phyloP scores from a whole-genome alignment of 1,140 invertebrate genomes.

The Drosophila mayri region DNA sequence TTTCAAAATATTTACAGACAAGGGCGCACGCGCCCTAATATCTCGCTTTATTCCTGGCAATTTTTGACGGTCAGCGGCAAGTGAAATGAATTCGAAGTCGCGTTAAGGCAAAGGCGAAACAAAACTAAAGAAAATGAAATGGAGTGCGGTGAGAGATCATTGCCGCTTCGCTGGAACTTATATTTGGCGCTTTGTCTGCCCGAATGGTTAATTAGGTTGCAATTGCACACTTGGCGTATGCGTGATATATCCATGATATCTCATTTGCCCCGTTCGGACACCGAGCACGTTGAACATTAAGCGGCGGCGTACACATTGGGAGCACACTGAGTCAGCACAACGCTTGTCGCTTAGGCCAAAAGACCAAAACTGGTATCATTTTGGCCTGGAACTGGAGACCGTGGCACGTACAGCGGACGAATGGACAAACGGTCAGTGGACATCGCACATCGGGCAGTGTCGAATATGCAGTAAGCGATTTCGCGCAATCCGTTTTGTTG shows the following conservation, averaged over 20 bases:
- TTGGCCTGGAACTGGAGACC: slow-evolving; percentile 55
- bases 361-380: slow-evolving; percentile 55
- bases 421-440: slow-evolving; percentile 12
- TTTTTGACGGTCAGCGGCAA: slow-evolving; percentile 34
- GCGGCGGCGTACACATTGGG: slow-evolving; percentile 17
- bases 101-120: slow-evolving; percentile 12
- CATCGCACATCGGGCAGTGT: slow-evolving; percentile 5
- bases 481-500: slow-evolving; percentile 42
- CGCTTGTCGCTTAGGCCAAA: slow-evolving; percentile 37
- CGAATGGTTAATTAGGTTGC: slow-evolving; percentile 58
- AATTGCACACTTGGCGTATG: slow-evolving; percentile 64
- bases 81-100: slow-evolving; percentile 24
- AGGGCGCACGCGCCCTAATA: slow-evolving; percentile 46
- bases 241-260: slow-evolving; percentile 61
- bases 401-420: slow-evolving; percentile 54
- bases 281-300: slow-evolving; percentile 21
- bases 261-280: slow-evolving; percentile 27
- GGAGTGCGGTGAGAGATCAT: slow-evolving; percentile 11
- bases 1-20: slow-evolving; percentile 76
- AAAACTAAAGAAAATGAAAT: neutral
- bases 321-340: slow-evolving; percentile 54
- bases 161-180: neutral
- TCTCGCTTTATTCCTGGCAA: slow-evolving; percentile 13
- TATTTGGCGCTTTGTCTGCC: slow-evolving; percentile 17
- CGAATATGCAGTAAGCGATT: slow-evolving; percentile 33